phyloP scores from a whole-genome alignment of 92 coral and sea anemone species.

The Ricordea florida region DNA sequence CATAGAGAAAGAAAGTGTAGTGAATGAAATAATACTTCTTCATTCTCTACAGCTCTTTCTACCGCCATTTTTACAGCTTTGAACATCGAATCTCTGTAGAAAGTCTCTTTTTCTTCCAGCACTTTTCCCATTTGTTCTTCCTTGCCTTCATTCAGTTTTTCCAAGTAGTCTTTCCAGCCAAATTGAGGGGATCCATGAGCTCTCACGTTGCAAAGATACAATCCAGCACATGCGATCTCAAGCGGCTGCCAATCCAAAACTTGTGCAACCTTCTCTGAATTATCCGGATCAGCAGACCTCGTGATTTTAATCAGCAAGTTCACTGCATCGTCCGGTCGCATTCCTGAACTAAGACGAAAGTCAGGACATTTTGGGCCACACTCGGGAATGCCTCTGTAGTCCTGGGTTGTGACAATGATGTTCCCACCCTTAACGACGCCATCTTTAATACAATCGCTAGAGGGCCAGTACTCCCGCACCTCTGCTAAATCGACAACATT shows the following conservation, averaged over 20 bases:
- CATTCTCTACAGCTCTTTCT: conserved; percentile 1
- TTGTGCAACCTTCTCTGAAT: conserved; percentile 40
- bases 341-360: conserved; percentile 39
- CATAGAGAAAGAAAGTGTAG: conserved; percentile 16
- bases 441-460: neutral
- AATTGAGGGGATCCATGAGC: neutral
- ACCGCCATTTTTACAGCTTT: conserved; percentile 17
- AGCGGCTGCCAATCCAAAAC: conserved; percentile 55
- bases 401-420: conserved; percentile 34
- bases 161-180: conserved; percentile 19
- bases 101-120: neutral
- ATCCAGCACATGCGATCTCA: conserved; percentile 58
- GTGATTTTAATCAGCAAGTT: conserved; percentile 31
- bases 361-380: conserved; percentile 5
- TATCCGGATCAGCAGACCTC: conserved; percentile 2
- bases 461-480: neutral
- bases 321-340: conserved; percentile 34
- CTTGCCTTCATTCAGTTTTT: conserved; percentile 1
- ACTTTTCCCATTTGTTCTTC: conserved; percentile 10
- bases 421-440: conserved; percentile 25
- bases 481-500: conserved; percentile 29
- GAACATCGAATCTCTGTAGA: conserved; percentile 6
- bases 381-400: conserved; percentile 12
- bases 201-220: conserved; percentile 1
- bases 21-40: neutral